Conservation (phyloP, 1,140 invertebrate species). For the Danaus plexippus region DNA sequence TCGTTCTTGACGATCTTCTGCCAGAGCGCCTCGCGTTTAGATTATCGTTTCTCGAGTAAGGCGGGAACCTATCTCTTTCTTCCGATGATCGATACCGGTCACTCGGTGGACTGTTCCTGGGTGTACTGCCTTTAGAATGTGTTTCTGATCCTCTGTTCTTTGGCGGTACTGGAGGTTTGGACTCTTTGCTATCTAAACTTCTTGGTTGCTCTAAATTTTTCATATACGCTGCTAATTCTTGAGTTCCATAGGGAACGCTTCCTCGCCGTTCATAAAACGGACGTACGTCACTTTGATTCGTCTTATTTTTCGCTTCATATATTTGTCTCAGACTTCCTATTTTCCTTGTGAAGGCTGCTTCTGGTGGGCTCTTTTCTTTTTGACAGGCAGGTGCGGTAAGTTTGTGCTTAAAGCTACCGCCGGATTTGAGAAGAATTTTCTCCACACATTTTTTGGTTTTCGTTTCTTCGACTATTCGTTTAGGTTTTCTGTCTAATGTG, state of each 20-base stretch:
- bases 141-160: slow-evolving; percentile 65
- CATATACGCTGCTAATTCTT: slow-evolving; percentile 38
- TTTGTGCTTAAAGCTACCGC: slow-evolving; percentile 76
- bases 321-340: slow-evolving; percentile 83
- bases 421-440: slow-evolving; percentile 73
- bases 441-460: slow-evolving; percentile 55
- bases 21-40: slow-evolving; percentile 52
- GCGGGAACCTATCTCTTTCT: slow-evolving; percentile 50
- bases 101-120: slow-evolving; percentile 46
- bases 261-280: slow-evolving; percentile 45
- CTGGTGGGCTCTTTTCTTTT: slow-evolving; percentile 36
- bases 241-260: slow-evolving; percentile 41
- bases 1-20: slow-evolving; percentile 50
- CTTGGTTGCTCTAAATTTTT: slow-evolving; percentile 40
- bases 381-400: slow-evolving; percentile 27
- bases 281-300: slow-evolving; percentile 30
- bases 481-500: slow-evolving; percentile 84
- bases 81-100: slow-evolving; percentile 44
- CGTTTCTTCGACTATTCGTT: slow-evolving; percentile 19
- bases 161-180: slow-evolving; percentile 69
- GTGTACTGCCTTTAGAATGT: slow-evolving; percentile 32
- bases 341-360: slow-evolving; percentile 53
- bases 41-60: slow-evolving; percentile 44
- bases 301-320: slow-evolving; percentile 77
- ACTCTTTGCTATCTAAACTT: slow-evolving; percentile 35